Evolutionary conservation across 2,797 vertebrate species (phyloP), one percentile per base, ranked within the genome.

Genomic region (Pantherophis vulpinus): DNA sequence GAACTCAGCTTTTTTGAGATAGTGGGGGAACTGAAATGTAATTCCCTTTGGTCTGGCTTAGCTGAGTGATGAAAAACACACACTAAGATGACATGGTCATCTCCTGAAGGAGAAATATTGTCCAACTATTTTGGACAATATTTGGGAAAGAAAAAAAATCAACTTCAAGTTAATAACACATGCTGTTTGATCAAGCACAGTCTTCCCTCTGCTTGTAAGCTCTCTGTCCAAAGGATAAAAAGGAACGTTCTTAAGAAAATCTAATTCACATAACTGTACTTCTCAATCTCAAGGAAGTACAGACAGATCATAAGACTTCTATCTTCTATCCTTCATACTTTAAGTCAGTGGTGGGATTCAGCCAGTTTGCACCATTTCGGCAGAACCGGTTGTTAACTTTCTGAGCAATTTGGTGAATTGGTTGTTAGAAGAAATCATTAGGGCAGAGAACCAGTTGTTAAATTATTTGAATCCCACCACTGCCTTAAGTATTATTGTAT

Each of bases 111-210:
- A 93, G 61, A 27, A 32, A 83, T 18, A 88, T 90, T 37, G 29
- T 47, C 4, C 32, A 93, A 90, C 70, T 93, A 88, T 95, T 95
- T 97, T 97, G 96, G 97, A 97, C 55, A 96, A 94, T 86, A 92
- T 96, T 96, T 95, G 95, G 95, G 96, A 97, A 97, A 97, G 93
- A 93, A 94, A 97, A 97, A 97, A 97, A 97, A 96, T 96, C 94
- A 97, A 97, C 95, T 95, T 88, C 96, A 97, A 11, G 96, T 94
- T 96, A 95, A 95, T 95, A 97, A 95, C 93, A 95, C 90, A 95
- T 54, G 92, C 95, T 96, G 88, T 96, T 96, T 96, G 96, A 97
- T 96, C 96, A 96, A 95, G 94, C 93, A 95, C 95, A 96, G 93
- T 55, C 93, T 95, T 93, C 90, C 86, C 90, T 95, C 66, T 0